Evolutionary conservation across 1,140 invertebrate genomes (phyloP), one percentile per base, ranked within the genome.

Genomic region (Temnothorax longispinosus): DNA sequence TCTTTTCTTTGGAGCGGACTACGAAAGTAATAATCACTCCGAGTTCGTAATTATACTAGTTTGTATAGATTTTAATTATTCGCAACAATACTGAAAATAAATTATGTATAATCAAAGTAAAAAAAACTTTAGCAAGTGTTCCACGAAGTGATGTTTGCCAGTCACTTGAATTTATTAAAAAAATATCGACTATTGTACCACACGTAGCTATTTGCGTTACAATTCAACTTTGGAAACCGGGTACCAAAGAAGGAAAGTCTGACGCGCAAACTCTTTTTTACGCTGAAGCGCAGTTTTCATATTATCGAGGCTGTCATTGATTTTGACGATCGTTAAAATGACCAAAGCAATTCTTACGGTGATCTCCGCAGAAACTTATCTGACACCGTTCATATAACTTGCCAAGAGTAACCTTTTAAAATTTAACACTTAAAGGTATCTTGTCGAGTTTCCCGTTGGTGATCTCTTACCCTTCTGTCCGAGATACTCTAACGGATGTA

Each of bases 121-220:
- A 81, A n/a, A 44, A 81, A 71, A 35, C 11, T 44, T 47, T 38
- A 72, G 11, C 10, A 0, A 60, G 18, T 74, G 7, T 74, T 60
- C 18, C 27, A 47, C n/a, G 4, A 81, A 56, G 13, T 27, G 1
- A 60, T 60, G 10, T 60, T 82, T 74, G 41, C 18, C 41, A 60
- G n/a, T 74, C 27, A 74, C 13, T 69, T 81, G 2, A 74, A 82
- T 47, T 64, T 82, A 54, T 74, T 60, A 74, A 71, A 52, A 52
- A 50, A 58, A 56, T 82, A 21, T 69, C 10, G 21, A 71, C 11
- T 69, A 56, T n/a, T 27, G 44, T 69, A 38, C 0, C 11, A 60
- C 6, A 58, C 27, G 27, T 27, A 21, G 13, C 35, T 35, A 11
- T 35, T 84, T 74, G 27, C 62, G 18, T 75, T 62, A 50, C 52